Evolutionary conservation across 37 sponge, comb jelly and placozoan genomes (phyloP).

Genomic region (Oscarella lobularis): DNA sequence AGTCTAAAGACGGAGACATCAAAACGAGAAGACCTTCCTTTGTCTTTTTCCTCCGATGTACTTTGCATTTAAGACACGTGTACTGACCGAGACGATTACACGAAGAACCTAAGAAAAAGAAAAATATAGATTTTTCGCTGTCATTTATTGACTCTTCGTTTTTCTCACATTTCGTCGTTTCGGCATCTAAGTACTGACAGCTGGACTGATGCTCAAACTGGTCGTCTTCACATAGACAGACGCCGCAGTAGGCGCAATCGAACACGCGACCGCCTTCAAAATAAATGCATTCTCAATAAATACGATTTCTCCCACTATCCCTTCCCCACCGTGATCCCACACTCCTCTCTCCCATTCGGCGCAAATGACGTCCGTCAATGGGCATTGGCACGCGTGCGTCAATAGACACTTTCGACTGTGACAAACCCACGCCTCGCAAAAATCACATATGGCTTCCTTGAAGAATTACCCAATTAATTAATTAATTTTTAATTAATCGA

Average conservation of each 20-base stretch:
- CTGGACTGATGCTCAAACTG: constrained; percentile 99
- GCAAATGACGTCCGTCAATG: constrained; percentile 73
- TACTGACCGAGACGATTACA: constrained; percentile 89
- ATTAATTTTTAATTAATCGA: no score
- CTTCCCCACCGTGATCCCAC: constrained; percentile 84
- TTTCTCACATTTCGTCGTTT: constrained; percentile 86
- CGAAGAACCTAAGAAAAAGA: constrained; percentile 48
- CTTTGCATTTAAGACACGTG: constrained; percentile 86
- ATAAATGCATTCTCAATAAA: neutral
- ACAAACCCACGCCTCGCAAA: constrained; percentile 98
- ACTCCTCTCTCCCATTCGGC: constrained; percentile 77
- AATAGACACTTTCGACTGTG: constrained; percentile 86
- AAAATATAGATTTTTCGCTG: no score
- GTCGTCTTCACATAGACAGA: constrained; percentile 91
- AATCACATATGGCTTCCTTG: constrained; percentile 97
- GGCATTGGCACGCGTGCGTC: constrained; percentile 92
- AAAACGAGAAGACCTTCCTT: no score
- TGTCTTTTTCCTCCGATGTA: no score
- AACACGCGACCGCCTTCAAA: constrained; percentile 76
- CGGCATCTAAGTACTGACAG: constrained; percentile 86
- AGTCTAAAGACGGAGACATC: constrained; percentile 22
- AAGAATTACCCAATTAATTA: neutral
- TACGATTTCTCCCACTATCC: no score
- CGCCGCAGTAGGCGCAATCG: constrained; percentile 79
- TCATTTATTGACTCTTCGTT: no score